Base-by-base conservation (phyloP, 2,113 vertebrate species). In the Chelonoidis abingdonii region DNA sequence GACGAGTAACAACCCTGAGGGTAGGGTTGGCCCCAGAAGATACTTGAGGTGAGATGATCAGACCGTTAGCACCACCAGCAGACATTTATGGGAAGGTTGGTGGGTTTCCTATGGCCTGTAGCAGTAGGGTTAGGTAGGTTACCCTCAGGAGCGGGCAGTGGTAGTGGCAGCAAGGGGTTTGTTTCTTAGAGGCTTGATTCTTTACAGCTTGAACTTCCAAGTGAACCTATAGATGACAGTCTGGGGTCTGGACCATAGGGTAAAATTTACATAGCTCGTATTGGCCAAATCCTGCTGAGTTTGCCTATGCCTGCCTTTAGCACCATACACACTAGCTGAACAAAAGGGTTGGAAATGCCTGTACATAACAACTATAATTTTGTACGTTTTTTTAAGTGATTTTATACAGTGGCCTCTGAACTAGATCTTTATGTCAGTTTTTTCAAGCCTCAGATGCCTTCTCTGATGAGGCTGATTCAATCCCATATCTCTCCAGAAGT, bases 201-300 rank as follows among this genome's bases (percentile, higher is more conserved):
- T 89, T 88, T 52, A 56, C 72, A 91, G 83, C 17, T 84, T 65
- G n/a, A 0, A 0, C 16, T 79, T 88, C 41, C 75, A 80, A n/a
- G 57, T 1, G 24, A 91, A 54, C 49, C 69, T 0, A 0, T 31
- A 65, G 62, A 76, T 49, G 49, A 89, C 52, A 57, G 24, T 1
- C 1, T 21, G 49, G 17, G 4, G 16, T 38, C 14, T 2, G 0
- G 13, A 10, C 10, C 54, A 25, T 1, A 19, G 50, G 12, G 14
- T 5, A 24, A 7, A 90, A 80, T 0, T 0, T 87, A 38, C 17
- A 3, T 17, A 83, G 62, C 9, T 50, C 24, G 49, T 57, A 13
- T 80, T 21, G 8, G 25, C 16, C 88, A 86, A 80, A 11, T n/a
- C 6, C 35, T 44, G 21, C 4, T 1, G 1, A 27, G 16, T 41